These are phyloP conservation scores for Actinia tenebrosa DNA, from an alignment of 64 coral and sea anemone genomes.

Conservation along the genomic window DNA sequence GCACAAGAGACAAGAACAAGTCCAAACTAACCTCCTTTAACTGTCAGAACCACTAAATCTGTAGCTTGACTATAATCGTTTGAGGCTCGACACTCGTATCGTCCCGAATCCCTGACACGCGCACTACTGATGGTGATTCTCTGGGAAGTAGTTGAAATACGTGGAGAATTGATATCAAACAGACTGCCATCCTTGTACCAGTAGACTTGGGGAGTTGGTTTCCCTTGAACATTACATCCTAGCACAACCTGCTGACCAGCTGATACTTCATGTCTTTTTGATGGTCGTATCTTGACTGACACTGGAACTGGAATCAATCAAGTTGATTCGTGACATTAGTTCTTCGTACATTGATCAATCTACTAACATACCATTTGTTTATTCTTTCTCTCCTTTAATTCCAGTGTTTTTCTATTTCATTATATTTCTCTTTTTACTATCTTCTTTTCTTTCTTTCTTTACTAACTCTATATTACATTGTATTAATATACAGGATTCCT, in stretches of 20 bases:
- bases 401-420: too few species aligned
- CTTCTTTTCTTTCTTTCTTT: neutral
- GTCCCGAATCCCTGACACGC: constrained; percentile 28
- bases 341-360: too few species aligned
- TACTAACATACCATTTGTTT: too few species aligned
- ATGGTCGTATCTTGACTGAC: constrained; percentile 33
- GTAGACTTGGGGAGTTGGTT: constrained; percentile 47
- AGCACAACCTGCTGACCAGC: constrained; percentile 34
- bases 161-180: neutral
- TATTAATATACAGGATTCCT: too few species aligned
- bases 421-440: too few species aligned
- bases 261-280: neutral
- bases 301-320: constrained; percentile 17
- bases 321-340: too few species aligned
- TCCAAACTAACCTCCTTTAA: constrained; percentile 38
- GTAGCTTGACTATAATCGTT: constrained; percentile 29
- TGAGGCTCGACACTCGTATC: constrained; percentile 46
- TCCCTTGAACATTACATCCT: constrained; percentile 40
- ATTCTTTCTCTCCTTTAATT: too few species aligned
- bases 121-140: constrained; percentile 28
- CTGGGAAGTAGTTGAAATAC: neutral
- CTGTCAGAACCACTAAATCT: constrained; percentile 27
- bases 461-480: too few species aligned
- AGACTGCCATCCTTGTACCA: constrained; percentile 60
- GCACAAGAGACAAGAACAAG: too few species aligned